Evolutionary conservation across 2,888 invertebrate species (phyloP).

Genomic region (Perizoma flavofasciatum): DNA sequence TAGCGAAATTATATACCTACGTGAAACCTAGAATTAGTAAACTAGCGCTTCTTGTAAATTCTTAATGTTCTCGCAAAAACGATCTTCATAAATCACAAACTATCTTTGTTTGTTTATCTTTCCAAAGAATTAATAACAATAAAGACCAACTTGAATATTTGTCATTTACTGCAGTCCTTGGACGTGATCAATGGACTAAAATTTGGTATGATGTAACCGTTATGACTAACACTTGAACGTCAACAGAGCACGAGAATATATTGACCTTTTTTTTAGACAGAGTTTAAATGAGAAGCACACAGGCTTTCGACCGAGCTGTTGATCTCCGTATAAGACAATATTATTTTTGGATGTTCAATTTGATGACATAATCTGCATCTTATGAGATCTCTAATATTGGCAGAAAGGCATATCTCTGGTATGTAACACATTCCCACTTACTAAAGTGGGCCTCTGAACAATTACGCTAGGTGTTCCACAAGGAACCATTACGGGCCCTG

Average conservation of each 20-base stretch:
- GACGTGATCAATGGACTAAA: constrained; percentile 38
- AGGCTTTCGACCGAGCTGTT: constrained; percentile 14
- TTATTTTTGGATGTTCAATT: not conserved
- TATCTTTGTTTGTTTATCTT: not conserved
- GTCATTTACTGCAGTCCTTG: constrained; percentile 38
- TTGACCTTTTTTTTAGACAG: constrained; percentile 8
- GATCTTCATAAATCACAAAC: not conserved
- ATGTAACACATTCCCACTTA: not conserved
- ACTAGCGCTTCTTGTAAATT: too few relatives aligned
- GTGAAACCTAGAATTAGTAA: not conserved
- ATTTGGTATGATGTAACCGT: constrained; percentile 40
- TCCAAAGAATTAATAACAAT: constrained; percentile 9
- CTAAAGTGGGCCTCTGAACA: not conserved
- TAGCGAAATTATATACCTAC: not conserved
- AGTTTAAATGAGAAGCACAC: constrained; percentile 9
- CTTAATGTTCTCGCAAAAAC: not conserved
- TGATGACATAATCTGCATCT: not conserved
- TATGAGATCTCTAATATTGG: not conserved
- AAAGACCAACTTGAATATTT: constrained; percentile 29
- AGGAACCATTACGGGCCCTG: not conserved
- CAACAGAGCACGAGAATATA: constrained; percentile 12
- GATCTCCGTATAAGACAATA: constrained; percentile 10
- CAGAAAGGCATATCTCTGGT: not conserved
- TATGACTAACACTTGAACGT: constrained; percentile 31
- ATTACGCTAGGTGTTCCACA: not conserved